Conservation (phyloP, 2,888 invertebrate genomes). For the Platerodrilus igneus region DNA sequence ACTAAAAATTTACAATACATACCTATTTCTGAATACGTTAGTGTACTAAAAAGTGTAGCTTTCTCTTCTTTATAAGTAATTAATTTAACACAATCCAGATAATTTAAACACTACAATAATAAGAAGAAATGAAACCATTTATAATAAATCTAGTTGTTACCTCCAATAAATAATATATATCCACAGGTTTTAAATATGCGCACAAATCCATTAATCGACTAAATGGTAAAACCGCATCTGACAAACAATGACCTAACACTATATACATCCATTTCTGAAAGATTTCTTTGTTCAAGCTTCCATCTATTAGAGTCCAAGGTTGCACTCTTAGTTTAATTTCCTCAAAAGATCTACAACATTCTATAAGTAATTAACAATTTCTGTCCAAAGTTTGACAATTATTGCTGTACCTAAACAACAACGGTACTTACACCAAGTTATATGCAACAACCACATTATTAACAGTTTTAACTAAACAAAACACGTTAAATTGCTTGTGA, state of each 20-base stretch:
- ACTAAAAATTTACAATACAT: too few species aligned
- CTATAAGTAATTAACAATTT: too few species aligned
- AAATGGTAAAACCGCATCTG: slow-evolving; percentile 57
- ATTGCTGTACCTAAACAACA: too few species aligned
- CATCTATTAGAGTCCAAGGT: slow-evolving; percentile 75
- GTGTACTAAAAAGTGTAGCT: slow-evolving; percentile 49
- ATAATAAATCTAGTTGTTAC: slow-evolving; percentile 43
- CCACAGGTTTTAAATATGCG: slow-evolving; percentile 61
- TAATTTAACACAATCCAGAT: slow-evolving; percentile 53
- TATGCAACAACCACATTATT: too few species aligned
- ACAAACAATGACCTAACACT: slow-evolving; percentile 60
- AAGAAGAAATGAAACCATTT: slow-evolving; percentile 28
- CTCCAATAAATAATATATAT: slow-evolving; percentile 58
- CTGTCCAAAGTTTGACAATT: too few species aligned
- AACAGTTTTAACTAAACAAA: too few species aligned
- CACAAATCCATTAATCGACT: slow-evolving; percentile 56
- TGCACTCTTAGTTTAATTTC: slow-evolving; percentile 41
- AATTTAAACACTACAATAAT: slow-evolving; percentile 52
- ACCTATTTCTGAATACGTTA: slow-evolving; percentile 42
- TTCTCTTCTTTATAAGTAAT: slow-evolving; percentile 41
- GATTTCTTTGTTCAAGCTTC: slow-evolving; percentile 61
- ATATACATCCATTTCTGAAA: slow-evolving; percentile 66
- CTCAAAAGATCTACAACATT: slow-evolving; percentile 14
- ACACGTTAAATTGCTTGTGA: too few species aligned
- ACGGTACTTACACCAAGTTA: too few species aligned